A percentile compares a stretch with the other conserved stretches of the same genome.
Evolutionary conservation across 2,113 vertebrate species (phyloP).

Genomic region (Burhinus oedicnemus): DNA sequence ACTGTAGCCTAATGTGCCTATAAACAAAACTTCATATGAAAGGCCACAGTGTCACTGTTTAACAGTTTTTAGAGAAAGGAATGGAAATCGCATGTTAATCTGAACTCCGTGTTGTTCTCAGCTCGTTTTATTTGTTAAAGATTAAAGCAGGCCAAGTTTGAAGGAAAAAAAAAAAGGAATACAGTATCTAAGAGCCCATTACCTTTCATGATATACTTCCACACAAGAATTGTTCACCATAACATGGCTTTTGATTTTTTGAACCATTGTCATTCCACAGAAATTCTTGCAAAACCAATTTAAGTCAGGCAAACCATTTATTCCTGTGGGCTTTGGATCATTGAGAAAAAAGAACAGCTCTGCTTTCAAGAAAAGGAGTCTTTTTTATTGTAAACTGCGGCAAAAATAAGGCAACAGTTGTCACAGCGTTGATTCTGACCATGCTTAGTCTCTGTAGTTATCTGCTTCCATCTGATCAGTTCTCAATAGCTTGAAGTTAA

Average conservation of each 20-base stretch:
- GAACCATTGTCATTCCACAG: background rate
- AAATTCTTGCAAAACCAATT: background rate
- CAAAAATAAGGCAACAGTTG: background rate
- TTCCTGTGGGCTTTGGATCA: background rate
- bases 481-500: background rate
- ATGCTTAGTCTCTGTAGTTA: background rate
- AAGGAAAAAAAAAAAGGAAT: background rate
- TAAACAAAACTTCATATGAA: constrained; percentile 5
- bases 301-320: background rate
- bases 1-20: background rate
- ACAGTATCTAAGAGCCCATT: constrained; percentile 1
- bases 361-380: background rate
- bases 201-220: background rate
- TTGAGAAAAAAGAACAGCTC: background rate
- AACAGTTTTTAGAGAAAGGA: constrained; percentile 23
- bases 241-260: background rate
- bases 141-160: background rate
- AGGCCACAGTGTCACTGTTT: background rate
- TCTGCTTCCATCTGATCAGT: background rate
- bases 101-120: constrained; percentile 14
- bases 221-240: background rate
- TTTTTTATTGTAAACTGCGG: background rate
- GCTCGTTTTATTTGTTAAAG: background rate
- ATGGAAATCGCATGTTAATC: constrained; percentile 33
- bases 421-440: background rate